Evolutionary conservation across 2,888 invertebrate genomes (phyloP), one percentile per base, ranked within the genome.

Genomic region (Venusia cambrica): DNA sequence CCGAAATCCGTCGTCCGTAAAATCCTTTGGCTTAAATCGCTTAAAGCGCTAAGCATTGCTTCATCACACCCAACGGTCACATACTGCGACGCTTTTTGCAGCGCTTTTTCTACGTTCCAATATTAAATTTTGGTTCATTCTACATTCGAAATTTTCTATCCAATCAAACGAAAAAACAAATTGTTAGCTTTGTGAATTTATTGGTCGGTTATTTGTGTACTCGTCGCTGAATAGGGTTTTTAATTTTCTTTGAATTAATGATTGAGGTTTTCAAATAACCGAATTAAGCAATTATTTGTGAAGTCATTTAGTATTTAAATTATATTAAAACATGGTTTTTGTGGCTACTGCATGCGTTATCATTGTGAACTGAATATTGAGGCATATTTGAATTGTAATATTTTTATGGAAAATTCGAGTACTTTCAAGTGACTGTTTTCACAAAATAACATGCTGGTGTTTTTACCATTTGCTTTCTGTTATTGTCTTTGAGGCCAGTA

Each of bases 1-100:
- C 65, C 68, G 72, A 68, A 78, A 74, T 77, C 76, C 63, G 74
- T 79, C 76, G 73, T 71, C 76, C 76, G 78, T 81, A 67, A 85
- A 85, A 85, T 85, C 84, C 85, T 85, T 85, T 85, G 83, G 83
- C 81, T 81, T 76, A 78, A 81, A 83, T 73, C 81, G 79, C 73
- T 79, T 79, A 74, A 76, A 69, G 64, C 77, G 75, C 70, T 72
- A 73, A 73, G 70, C 72, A 62, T 68, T 69, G 74, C 71, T 70
- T 76, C 75, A 74, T 75, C 75, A 71, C 75, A 57, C 64, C 50
- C 48, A 46, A 49, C 27, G 35, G 32, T 32, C 28, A 43, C 43
- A 40, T 16, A 20, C 13, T 38, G 38, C 62, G 65, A 57, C 51
- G 51, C 52, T 63, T 59, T 73, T 69, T 73, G 69, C 62, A 65